Evolutionary conservation across 2,113 vertebrate species (phyloP).

Genomic region (Ranitomeya variabilis): DNA sequence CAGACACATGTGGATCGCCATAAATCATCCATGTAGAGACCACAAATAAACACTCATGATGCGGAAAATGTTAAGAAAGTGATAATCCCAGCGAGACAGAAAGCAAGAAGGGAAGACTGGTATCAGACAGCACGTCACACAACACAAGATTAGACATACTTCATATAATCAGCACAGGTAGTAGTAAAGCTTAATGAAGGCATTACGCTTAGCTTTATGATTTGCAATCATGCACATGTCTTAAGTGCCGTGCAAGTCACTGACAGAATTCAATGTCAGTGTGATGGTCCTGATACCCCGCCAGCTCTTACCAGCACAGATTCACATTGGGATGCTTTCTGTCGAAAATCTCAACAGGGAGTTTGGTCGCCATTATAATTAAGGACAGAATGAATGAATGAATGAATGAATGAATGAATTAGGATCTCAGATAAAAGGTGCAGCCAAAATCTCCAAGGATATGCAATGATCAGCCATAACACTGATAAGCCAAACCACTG

Average conservation of each 20-base stretch:
- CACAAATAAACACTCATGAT: background rate
- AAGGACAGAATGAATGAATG: background rate
- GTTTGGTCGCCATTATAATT: background rate
- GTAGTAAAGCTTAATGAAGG: slow-evolving; percentile 51
- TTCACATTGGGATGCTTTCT: background rate
- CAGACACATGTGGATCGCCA: background rate
- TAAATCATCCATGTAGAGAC: background rate
- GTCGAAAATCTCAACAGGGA: background rate
- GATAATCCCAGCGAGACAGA: background rate
- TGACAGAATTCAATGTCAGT: slow-evolving; percentile 24
- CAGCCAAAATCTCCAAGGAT: background rate
- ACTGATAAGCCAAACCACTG: no score
- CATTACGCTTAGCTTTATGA: slow-evolving; percentile 33
- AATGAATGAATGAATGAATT: background rate
- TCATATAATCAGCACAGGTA: slow-evolving; percentile 49
- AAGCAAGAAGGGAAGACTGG: background rate
- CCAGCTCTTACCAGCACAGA: background rate
- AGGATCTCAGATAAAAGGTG: background rate
- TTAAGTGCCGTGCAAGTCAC: slow-evolving; percentile 27
- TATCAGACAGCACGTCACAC: slow-evolving; percentile 2
- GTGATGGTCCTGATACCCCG: slow-evolving; percentile 2
- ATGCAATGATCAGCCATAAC: no score
- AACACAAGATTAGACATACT: slow-evolving; percentile 43
- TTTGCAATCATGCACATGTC: slow-evolving; percentile 50
- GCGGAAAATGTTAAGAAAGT: background rate